Evolutionary conservation across 2,113 vertebrate genomes (phyloP), one percentile per base, ranked within the genome.

Genomic region (Hemiprocne comata): DNA sequence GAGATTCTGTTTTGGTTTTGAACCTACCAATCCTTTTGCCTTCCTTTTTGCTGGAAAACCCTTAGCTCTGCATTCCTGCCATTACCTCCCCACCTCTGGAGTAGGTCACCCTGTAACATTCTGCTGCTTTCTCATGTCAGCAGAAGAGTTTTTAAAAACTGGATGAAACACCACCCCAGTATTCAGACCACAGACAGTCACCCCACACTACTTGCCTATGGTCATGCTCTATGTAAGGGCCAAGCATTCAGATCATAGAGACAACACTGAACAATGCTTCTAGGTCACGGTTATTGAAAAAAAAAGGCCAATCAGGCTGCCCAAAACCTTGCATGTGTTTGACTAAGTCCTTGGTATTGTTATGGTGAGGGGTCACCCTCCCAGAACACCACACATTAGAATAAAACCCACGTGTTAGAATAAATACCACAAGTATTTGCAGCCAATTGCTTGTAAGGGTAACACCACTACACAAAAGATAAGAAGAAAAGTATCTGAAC

Each of bases 181-280:
- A 57, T 64, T 85, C 34, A 85, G 40, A 64, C 15, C 51, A 60
- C 1, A 10, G 34, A 53, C 14, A 48, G 24, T 65, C 44, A 36
- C 25, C 92, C 34, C 50, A 72, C 26, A 33, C 17, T 42, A 13
- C 16, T 60, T 58, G 14, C 46, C 50, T 31, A 10, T 14, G 65
- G 9, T n/a, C 67, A 33, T 0, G 0, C 12, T 15, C 17, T 40
- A 3, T 48, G 6, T 21, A 50, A 92, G 36, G 24, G 7, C 15
- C 33, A 40, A 84, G 26, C 34, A 72, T 44, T 75, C 65, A 60
- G 34, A n/a, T n/a, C 50, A 14, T 11, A 42, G 18, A 72, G 24
- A 78, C 28, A 48, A 17, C 38, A 25, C 12, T 46, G 19, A 44
- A 29, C 28, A 70, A 31, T 0, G 2, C 11, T 81, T 84, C 33